A percentile compares a stretch with the other conserved stretches of the same genome.
Evolutionary conservation across 2,888 invertebrate species (phyloP).

Genomic region (Mimas tiliae): DNA sequence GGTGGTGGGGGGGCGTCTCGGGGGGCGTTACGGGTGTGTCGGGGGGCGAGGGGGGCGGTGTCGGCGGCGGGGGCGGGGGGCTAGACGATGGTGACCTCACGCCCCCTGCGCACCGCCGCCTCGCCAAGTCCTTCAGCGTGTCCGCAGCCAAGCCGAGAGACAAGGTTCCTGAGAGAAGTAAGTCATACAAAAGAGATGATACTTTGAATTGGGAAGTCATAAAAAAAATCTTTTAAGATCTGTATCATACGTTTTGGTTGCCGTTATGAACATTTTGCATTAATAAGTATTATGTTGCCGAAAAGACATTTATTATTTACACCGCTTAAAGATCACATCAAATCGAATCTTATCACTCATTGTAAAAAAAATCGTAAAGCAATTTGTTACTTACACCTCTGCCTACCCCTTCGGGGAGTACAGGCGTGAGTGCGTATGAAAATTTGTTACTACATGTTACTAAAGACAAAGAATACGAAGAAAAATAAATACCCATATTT

Average conservation of each 20-base stretch:
- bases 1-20: conserved; percentile 46
- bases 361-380: too few species aligned
- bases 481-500: too few species aligned
- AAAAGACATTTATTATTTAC: too few species aligned
- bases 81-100: conserved; percentile 85
- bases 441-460: too few species aligned
- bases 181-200: conserved; percentile 34
- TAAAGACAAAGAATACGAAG: too few species aligned
- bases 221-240: background rate
- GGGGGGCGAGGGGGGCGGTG: conserved; percentile 55
- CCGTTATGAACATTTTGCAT: too few species aligned
- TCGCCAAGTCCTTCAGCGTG: conserved; percentile 97
- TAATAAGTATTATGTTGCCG: too few species aligned
- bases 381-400: too few species aligned
- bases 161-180: conserved; percentile 68
- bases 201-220: conserved; percentile 1
- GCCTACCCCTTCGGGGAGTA: too few species aligned
- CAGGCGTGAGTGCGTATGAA: too few species aligned
- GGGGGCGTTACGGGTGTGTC: conserved; percentile 30
- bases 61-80: conserved; percentile 59
- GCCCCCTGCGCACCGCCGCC: conserved; percentile 93
- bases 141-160: conserved; percentile 85
- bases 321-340: too few species aligned
- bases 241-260: background rate
- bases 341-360: too few species aligned